Evolutionary conservation across 2,888 invertebrate species (phyloP).

Genomic region (Linnaemya tessellans): DNA sequence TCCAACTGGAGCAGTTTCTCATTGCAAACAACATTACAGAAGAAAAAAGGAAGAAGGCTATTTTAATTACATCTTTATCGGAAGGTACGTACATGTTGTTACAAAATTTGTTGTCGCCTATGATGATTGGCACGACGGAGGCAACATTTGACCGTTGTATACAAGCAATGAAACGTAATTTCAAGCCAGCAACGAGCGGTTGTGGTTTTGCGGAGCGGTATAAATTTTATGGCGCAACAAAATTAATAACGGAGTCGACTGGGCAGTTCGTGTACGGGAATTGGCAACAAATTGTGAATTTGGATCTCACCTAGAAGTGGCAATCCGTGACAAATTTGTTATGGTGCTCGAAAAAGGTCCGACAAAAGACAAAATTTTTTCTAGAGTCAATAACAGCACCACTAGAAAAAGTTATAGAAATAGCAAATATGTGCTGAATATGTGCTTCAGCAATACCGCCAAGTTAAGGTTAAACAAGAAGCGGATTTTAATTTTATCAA

Average conservation of each 20-base stretch:
- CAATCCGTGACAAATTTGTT: too few species aligned
- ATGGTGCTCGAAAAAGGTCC: background rate
- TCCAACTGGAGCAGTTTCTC: background rate
- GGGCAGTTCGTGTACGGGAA: conserved; percentile 1
- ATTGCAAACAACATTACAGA: background rate
- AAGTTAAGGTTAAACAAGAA: background rate
- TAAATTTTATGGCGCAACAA: conserved; percentile 4
- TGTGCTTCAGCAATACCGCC: background rate
- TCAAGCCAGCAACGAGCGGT: too few species aligned
- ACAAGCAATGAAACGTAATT: too few species aligned
- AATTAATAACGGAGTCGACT: background rate
- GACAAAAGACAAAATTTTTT: conserved; percentile 1
- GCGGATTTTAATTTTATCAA: background rate
- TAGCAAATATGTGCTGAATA: background rate
- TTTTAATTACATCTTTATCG: background rate
- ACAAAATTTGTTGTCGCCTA: conserved; percentile 8
- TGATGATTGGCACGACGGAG: background rate
- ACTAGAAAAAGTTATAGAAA: background rate
- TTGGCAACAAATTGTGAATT: conserved; percentile 3
- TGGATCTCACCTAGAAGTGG: background rate
- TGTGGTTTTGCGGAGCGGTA: too few species aligned
- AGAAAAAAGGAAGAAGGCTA: background rate
- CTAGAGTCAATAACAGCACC: background rate
- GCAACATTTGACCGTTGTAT: too few species aligned
- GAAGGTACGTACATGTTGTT: background rate